These are phyloP conservation scores for Athalia circularis DNA, from an alignment of 2,888 invertebrate species.

Conservation along the genomic window DNA sequence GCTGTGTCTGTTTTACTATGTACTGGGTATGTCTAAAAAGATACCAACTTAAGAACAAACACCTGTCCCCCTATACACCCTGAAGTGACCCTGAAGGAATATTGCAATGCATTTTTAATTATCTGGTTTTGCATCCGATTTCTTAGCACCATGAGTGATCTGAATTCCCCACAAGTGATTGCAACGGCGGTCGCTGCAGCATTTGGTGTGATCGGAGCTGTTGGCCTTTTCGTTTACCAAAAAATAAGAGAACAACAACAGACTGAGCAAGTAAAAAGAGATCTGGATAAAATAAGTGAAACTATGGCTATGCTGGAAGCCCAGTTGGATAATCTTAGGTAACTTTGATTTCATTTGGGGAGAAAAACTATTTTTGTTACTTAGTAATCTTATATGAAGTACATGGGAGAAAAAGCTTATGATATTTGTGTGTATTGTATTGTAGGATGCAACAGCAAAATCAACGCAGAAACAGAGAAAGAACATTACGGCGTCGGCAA, in stretches of 20 bases:
- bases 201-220: conserved; percentile 67
- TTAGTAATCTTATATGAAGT: no score
- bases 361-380: no score
- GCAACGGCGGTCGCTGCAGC: conserved; percentile 68
- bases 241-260: conserved; percentile 60
- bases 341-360: conserved; percentile 19
- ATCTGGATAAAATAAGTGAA: conserved; percentile 63
- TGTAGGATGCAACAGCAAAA: conserved; percentile 59
- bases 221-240: conserved; percentile 66
- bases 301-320: conserved; percentile 63
- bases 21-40: background rate
- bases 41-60: no score
- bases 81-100: background rate
- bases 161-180: conserved; percentile 62
- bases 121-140: no score
- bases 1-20: background rate
- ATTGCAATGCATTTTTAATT: no score
- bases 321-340: conserved; percentile 66
- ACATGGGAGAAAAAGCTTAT: no score
- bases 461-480: conserved; percentile 62
- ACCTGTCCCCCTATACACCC: no score
- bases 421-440: background rate
- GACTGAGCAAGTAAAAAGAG: conserved; percentile 59
- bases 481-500: conserved; percentile 54
- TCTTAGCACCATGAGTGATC: conserved; percentile 62